These are phyloP conservation scores for Pollicipes pollicipes DNA, from an alignment of 1,140 invertebrate genomes.

Conservation along the genomic window DNA sequence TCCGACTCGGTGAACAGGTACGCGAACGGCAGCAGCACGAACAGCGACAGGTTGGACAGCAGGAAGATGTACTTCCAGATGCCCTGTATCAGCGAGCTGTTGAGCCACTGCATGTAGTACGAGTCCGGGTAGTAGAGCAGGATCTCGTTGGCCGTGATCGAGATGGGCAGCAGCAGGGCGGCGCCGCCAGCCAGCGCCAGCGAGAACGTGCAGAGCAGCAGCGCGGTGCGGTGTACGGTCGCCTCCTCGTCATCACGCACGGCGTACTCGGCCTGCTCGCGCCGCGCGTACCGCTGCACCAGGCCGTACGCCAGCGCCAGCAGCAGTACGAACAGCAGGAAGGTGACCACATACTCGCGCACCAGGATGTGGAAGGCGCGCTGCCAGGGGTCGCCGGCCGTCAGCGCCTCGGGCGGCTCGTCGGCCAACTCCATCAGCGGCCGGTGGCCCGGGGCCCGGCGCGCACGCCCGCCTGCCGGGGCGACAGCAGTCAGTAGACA, in stretches of 20 bases:
- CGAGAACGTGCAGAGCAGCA: conserved; percentile 67
- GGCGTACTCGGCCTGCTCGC: background rate
- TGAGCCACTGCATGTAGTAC: too few species aligned
- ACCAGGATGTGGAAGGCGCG: too few species aligned
- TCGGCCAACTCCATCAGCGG: too few species aligned
- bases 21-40: conserved; percentile 88
- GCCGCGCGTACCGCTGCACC: conserved; percentile 6
- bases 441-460: too few species aligned
- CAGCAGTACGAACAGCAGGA: conserved; percentile 9
- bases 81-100: conserved; percentile 96
- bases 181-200: conserved; percentile 77
- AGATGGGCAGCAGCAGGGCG: conserved; percentile 79
- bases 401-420: too few species aligned
- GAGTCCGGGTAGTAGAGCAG: conserved; percentile 65
- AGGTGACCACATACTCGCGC: too few species aligned
- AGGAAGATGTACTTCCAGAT: conserved; percentile 96
- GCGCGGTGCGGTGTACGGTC: conserved; percentile 9
- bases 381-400: too few species aligned
- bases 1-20: conserved; percentile 97
- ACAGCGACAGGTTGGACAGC: conserved; percentile 88
- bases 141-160: conserved; percentile 92
- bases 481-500: too few species aligned
- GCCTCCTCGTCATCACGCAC: conserved; percentile 10
- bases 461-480: too few species aligned
- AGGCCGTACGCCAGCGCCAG: conserved; percentile 7